These are phyloP conservation scores for Stegodyphus dumicola DNA, from an alignment of 1,140 invertebrate genomes.

Conservation along the genomic window DNA sequence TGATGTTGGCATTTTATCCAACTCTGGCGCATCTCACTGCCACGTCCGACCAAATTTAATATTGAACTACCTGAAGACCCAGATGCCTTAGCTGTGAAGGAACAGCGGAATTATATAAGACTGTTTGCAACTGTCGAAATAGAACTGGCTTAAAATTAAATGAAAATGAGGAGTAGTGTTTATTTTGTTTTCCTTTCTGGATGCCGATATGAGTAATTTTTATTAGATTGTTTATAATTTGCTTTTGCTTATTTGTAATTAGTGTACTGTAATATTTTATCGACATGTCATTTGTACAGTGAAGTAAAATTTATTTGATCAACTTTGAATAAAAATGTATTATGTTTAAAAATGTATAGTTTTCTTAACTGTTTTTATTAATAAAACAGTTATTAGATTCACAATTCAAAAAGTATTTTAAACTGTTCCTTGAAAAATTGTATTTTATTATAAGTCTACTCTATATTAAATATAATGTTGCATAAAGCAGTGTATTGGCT, in stretches of 20 bases:
- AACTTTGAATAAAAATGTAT: conserved; percentile 26
- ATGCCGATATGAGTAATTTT: conserved; percentile 20
- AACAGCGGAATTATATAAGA: too few species aligned
- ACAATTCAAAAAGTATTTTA: too few species aligned
- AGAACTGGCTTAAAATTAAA: too few species aligned
- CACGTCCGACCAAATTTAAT: conserved; percentile 63
- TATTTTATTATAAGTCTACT: too few species aligned
- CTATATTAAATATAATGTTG: too few species aligned
- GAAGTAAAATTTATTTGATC: conserved; percentile 58
- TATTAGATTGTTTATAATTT: conserved; percentile 31
- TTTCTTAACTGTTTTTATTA: too few species aligned
- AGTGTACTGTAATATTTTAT: conserved; percentile 53
- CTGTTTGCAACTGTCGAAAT: too few species aligned
- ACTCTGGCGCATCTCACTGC: conserved; percentile 67
- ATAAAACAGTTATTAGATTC: too few species aligned
- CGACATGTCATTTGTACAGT: conserved; percentile 49
- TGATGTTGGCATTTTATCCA: conserved; percentile 69
- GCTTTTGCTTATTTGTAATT: conserved; percentile 51
- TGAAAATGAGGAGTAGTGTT: conserved; percentile 11
- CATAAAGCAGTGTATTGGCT: too few species aligned
- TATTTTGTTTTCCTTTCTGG: conserved; percentile 18
- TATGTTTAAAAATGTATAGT: not conserved
- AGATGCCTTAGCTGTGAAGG: conserved; percentile 53
- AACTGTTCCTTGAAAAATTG: too few species aligned
- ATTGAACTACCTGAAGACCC: conserved; percentile 4